A percentile compares a stretch with the other conserved stretches of the same genome.
Evolutionary conservation across 2,797 vertebrate species (phyloP).

Genomic region (Aphelocoma californica): DNA sequence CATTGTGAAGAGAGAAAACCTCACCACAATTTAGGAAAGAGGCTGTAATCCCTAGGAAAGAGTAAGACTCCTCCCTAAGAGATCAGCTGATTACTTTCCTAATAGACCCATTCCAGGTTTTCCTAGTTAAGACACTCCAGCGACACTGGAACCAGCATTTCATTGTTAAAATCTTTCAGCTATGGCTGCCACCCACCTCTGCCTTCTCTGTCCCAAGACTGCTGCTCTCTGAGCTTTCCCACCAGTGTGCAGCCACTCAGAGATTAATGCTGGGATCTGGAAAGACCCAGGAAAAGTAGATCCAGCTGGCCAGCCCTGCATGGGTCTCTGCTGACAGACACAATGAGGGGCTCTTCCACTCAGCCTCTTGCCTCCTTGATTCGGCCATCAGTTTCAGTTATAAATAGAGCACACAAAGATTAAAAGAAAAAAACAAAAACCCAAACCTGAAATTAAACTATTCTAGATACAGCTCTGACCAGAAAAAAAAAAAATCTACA

Average conservation of each 20-base stretch:
- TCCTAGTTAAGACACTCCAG: background rate
- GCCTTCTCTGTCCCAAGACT: background rate
- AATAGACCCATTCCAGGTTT: background rate
- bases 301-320: too few relatives aligned
- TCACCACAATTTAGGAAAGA: background rate
- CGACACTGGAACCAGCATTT: background rate
- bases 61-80: background rate
- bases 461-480: background rate
- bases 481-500: background rate
- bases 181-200: background rate
- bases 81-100: background rate
- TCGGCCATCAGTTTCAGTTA: background rate
- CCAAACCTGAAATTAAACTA: background rate
- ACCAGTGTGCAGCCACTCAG: accelerated
- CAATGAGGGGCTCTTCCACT: background rate
- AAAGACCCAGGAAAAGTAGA: background rate
- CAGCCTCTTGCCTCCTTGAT: background rate
- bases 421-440: background rate
- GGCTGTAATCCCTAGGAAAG: background rate
- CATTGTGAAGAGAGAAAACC: background rate
- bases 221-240: background rate
- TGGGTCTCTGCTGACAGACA: background rate
- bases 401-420: background rate
- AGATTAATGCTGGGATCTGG: accelerated
- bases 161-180: background rate